Conservation (phyloP, 2,113 vertebrate genomes). For the Tragelaphus buxtoni region DNA sequence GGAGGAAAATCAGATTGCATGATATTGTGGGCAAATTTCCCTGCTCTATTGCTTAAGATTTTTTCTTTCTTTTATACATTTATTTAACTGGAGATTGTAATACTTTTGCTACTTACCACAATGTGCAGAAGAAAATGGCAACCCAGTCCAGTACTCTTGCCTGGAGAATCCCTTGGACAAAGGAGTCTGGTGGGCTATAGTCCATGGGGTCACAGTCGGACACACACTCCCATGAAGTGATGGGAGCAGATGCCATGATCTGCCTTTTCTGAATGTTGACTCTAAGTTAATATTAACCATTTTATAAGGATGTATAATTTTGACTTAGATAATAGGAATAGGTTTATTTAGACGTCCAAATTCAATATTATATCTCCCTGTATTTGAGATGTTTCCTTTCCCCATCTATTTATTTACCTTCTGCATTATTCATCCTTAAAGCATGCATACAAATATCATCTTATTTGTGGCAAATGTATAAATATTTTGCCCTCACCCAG, state of each 20-base stretch:
- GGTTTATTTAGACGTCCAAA: neutral
- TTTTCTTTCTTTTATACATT: neutral
- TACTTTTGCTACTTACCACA: neutral
- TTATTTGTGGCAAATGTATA: neutral
- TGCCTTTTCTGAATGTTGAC: no score
- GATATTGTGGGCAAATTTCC: neutral
- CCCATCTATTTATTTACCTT: neutral
- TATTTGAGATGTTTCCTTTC: neutral
- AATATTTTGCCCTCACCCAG: neutral
- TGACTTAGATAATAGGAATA: neutral
- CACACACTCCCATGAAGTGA: neutral
- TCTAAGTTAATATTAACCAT: neutral
- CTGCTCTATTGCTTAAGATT: neutral
- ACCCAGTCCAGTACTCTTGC: neutral
- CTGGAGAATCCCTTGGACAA: neutral
- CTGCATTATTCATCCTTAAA: neutral
- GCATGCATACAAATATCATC: neutral
- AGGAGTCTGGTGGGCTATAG: neutral
- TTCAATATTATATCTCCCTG: neutral
- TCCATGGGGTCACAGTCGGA: rapidly evolving
- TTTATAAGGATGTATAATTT: neutral
- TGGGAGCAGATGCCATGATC: no score
- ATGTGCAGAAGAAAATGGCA: neutral
- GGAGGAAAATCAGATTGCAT: neutral
- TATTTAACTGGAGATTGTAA: neutral